phyloP scores from a whole-genome alignment of 2,113 vertebrate species.

The Aspiorhynchus laticeps region DNA sequence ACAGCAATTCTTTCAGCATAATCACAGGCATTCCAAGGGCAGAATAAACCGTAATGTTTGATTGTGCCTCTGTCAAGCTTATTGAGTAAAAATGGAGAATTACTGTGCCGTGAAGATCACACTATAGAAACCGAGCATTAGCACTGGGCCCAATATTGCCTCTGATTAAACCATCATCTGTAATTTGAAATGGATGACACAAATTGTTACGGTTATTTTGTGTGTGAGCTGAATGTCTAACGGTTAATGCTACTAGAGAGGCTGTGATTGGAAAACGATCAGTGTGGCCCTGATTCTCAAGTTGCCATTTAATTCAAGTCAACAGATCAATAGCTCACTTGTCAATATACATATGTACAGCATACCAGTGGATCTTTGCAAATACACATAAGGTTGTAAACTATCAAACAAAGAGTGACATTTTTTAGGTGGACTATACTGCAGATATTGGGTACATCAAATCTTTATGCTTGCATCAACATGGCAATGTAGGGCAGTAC shows the following conservation, averaged over 20 bases:
- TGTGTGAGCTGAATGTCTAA: conserved; percentile 46
- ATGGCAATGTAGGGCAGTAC: not conserved
- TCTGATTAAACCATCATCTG: conserved; percentile 81
- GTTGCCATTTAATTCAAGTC: conserved; percentile 43
- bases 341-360: not conserved
- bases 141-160: conserved; percentile 72
- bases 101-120: conserved; percentile 76
- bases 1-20: conserved; percentile 59
- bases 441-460: not conserved
- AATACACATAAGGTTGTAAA: not conserved
- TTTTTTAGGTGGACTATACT: not conserved
- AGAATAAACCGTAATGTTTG: conserved; percentile 67
- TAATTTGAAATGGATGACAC: conserved; percentile 74
- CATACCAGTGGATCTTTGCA: not conserved
- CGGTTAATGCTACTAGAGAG: conserved; percentile 54
- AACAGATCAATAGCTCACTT: conserved; percentile 41
- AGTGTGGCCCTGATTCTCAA: conserved; percentile 41
- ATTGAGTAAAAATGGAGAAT: conserved; percentile 73
- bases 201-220: conserved; percentile 72
- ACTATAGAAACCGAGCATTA: conserved; percentile 70
- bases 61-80: conserved; percentile 70
- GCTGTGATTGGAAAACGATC: conserved; percentile 62
- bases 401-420: not conserved
- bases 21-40: conserved; percentile 57
- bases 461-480: not conserved